Conservation (phyloP, 2,888 invertebrate genomes). For the Melangyna quadrimaculata region DNA sequence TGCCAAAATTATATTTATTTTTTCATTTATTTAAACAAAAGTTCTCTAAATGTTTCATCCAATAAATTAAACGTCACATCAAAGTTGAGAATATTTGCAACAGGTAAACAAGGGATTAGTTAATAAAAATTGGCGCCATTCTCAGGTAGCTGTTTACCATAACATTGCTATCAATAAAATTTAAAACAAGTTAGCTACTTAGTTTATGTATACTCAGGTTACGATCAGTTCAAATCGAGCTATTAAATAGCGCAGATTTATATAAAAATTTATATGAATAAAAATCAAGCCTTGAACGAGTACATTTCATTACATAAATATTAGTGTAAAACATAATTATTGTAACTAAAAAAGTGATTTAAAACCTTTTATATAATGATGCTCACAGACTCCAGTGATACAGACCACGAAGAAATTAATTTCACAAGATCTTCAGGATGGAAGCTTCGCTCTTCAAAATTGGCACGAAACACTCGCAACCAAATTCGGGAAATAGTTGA, state of each 20-base stretch:
- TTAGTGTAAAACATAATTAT: neutral
- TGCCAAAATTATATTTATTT: too few relatives aligned
- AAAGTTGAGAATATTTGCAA: too few relatives aligned
- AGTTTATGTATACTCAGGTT: too few relatives aligned
- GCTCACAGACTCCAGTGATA: constrained; percentile 74
- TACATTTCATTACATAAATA: neutral
- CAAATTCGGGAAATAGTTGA: constrained; percentile 97
- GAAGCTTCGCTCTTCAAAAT: constrained; percentile 89
- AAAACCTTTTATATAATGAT: constrained; percentile 73
- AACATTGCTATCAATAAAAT: too few relatives aligned
- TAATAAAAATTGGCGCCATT: too few relatives aligned
- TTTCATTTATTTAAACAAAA: too few relatives aligned
- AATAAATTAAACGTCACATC: too few relatives aligned
- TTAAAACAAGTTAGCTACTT: too few relatives aligned
- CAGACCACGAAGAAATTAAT: constrained; percentile 15
- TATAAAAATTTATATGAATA: constrained; percentile 52
- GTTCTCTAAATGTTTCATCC: too few relatives aligned
- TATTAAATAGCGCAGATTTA: constrained; percentile 75
- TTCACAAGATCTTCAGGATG: constrained; percentile 81
- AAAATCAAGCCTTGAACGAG: neutral
- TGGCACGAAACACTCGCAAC: constrained; percentile 93
- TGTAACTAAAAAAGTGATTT: constrained; percentile 22
- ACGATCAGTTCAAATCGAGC: constrained; percentile 78
- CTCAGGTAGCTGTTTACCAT: too few relatives aligned
- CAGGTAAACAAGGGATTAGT: too few relatives aligned